These are phyloP conservation scores for Poeciliopsis presidionis DNA, from an alignment of 2,797 vertebrate genomes.

Conservation along the genomic window DNA sequence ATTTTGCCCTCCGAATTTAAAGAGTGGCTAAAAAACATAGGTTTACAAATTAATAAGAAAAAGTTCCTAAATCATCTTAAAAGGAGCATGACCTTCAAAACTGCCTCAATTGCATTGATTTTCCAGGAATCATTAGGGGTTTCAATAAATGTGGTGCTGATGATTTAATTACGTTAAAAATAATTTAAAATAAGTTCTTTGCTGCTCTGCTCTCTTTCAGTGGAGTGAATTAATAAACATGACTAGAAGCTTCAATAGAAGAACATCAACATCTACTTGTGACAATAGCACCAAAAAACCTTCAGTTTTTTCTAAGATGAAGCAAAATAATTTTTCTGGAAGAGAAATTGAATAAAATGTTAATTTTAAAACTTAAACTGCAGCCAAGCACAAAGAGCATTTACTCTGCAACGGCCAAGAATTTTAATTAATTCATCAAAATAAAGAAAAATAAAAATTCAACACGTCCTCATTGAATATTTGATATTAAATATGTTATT, in stretches of 20 bases:
- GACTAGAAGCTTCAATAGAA: neutral
- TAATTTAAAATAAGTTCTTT: neutral
- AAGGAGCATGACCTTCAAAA: neutral
- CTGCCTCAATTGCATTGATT: neutral
- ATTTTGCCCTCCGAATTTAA: neutral
- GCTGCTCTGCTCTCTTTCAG: neutral
- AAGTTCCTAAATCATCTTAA: neutral
- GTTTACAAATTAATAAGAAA: neutral
- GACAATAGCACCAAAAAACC: too few species aligned
- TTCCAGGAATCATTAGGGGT: neutral
- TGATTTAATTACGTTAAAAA: neutral
- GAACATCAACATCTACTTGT: neutral
- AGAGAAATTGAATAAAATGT: neutral
- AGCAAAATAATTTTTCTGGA: fast-evolving
- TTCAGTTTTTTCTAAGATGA: fast-evolving
- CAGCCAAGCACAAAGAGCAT: neutral
- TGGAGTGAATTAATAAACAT: neutral
- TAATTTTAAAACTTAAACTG: neutral
- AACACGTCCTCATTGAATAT: neutral
- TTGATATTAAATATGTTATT: neutral
- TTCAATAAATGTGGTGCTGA: neutral
- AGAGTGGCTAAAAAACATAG: neutral
- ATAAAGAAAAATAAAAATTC: too few species aligned
- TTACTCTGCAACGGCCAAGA: neutral
- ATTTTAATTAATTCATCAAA: fast-evolving